Conservation (phyloP, 2,888 invertebrate genomes). For the Lasioglossum vierecki region DNA sequence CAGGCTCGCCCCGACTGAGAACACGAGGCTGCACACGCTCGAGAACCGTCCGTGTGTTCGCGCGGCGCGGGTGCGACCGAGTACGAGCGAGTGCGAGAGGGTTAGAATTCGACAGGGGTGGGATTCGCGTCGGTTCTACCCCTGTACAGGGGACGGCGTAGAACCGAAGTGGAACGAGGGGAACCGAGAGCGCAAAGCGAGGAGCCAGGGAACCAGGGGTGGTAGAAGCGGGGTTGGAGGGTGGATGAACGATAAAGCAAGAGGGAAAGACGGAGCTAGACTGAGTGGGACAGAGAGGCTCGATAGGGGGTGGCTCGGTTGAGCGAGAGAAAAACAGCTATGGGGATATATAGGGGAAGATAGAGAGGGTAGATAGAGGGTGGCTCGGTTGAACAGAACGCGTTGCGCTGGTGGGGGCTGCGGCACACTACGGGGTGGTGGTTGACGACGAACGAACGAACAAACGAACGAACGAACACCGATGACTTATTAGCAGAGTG, state of each 20-base stretch:
- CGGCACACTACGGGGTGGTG: slow-evolving; percentile 60
- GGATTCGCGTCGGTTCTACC: slow-evolving; percentile 50
- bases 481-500: slow-evolving; percentile 74
- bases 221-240: neutral
- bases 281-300: neutral
- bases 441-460: slow-evolving; percentile 61
- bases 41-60: neutral
- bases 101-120: slow-evolving; percentile 51
- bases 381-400: slow-evolving; percentile 37
- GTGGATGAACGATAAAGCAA: neutral
- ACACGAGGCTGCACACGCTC: neutral
- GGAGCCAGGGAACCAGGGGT: neutral
- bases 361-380: slow-evolving; percentile 26
- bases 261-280: neutral
- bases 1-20: slow-evolving; percentile 6
- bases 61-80: neutral
- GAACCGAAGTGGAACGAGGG: slow-evolving; percentile 47
- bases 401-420: slow-evolving; percentile 51
- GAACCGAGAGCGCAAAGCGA: neutral
- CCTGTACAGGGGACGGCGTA: slow-evolving; percentile 20
- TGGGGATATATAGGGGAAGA: slow-evolving; percentile 41
- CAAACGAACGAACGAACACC: slow-evolving; percentile 65
- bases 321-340: slow-evolving; percentile 27
- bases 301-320: neutral
- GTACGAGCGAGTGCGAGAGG: slow-evolving; percentile 16